phyloP scores from a whole-genome alignment of 2,113 vertebrate genomes.

The Centropus bengalensis region DNA sequence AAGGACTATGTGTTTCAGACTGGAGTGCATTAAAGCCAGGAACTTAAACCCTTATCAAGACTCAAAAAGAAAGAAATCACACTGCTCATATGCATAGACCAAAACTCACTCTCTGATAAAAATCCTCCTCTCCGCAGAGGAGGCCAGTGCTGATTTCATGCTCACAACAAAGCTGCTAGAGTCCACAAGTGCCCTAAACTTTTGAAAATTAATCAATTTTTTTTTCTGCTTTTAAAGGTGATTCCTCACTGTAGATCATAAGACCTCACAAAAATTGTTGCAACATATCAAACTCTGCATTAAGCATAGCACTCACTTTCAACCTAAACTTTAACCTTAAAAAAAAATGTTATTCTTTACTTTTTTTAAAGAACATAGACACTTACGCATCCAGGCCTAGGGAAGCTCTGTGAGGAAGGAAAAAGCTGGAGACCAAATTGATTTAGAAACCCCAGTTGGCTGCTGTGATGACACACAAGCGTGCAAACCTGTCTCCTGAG shows the following conservation, averaged over 20 bases:
- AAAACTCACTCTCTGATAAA: background rate
- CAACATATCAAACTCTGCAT: background rate
- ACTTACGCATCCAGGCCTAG: background rate
- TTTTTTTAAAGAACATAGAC: background rate
- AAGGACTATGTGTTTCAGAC: background rate
- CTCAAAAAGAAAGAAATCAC: background rate
- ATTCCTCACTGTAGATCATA: background rate
- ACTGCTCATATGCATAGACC: background rate
- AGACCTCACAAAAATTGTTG: background rate
- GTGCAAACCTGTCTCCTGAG: background rate
- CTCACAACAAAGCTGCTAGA: background rate
- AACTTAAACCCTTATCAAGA: background rate
- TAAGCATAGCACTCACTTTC: background rate
- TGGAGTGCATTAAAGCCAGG: background rate
- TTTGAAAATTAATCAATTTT: background rate
- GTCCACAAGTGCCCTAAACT: background rate
- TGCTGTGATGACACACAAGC: background rate
- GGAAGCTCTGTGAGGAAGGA: background rate
- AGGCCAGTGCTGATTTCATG: background rate
- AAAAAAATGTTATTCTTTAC: rapidly evolving
- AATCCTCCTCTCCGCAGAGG: background rate
- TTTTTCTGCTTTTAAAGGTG: background rate
- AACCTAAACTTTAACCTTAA: background rate
- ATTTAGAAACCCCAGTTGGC: background rate
- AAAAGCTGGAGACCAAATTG: background rate